Percentiles rank a stretch among this genome's conserved stretches.
These are phyloP conservation scores for Diarsia brunnea DNA, from an alignment of 2,888 invertebrate genomes.

Conservation along the genomic window DNA sequence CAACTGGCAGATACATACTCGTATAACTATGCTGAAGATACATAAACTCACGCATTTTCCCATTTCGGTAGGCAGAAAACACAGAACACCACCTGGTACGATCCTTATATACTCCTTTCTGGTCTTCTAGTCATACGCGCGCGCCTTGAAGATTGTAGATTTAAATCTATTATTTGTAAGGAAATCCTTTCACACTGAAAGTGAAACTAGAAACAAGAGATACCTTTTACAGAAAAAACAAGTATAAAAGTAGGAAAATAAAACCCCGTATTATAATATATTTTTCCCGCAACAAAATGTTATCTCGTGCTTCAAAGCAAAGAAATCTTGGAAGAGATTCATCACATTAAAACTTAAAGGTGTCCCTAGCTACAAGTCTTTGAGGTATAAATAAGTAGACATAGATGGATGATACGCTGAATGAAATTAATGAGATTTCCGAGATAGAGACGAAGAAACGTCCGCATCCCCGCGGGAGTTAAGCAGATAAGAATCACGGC, in stretches of 20 bases:
- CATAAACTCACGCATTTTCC: no score
- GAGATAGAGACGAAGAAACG: conserved; percentile 9
- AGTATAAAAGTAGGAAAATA: neutral
- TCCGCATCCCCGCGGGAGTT: neutral
- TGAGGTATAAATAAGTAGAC: conserved; percentile 19
- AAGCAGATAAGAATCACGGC: conserved; percentile 18
- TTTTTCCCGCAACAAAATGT: neutral
- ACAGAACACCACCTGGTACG: no score
- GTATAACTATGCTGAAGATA: no score
- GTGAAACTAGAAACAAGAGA: neutral
- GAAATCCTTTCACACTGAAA: neutral
- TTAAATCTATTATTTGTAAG: neutral
- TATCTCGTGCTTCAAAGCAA: neutral
- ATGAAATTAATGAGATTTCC: conserved; percentile 40
- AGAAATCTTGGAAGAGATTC: conserved; percentile 18
- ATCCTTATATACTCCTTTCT: no score
- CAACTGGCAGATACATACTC: neutral
- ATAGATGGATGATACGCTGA: conserved; percentile 11
- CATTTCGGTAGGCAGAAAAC: no score
- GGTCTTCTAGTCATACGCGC: neutral
- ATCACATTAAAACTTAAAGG: conserved; percentile 25
- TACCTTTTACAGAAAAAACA: no score
- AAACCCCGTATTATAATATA: neutral
- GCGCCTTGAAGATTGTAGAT: neutral
- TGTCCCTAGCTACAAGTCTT: conserved; percentile 13